Conservation (phyloP, 2,888 invertebrate genomes). For the Chymomyza fuscimana region DNA sequence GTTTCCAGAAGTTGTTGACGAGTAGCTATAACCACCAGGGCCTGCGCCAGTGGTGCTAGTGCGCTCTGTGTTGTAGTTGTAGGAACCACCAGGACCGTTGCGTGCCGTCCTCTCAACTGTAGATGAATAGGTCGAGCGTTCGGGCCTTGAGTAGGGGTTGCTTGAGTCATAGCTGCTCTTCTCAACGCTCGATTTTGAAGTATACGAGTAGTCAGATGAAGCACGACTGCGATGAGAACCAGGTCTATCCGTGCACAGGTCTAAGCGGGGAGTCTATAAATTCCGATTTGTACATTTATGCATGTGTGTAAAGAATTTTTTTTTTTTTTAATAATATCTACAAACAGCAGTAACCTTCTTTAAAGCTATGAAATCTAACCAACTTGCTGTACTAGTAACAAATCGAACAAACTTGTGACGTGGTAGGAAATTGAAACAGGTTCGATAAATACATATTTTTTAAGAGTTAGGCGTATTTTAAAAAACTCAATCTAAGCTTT, state of each 20-base stretch:
- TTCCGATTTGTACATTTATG: slow-evolving; percentile 68
- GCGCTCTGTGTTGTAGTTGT: slow-evolving; percentile 88
- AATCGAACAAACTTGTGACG: slow-evolving; percentile 27
- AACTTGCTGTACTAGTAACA: slow-evolving; percentile 51
- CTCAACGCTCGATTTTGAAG: slow-evolving; percentile 85
- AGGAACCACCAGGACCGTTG: slow-evolving; percentile 86
- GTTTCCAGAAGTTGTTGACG: slow-evolving; percentile 88
- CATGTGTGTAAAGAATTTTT: slow-evolving; percentile 35
- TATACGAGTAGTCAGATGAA: slow-evolving; percentile 92
- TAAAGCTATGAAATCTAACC: slow-evolving; percentile 35
- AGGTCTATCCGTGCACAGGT: slow-evolving; percentile 89
- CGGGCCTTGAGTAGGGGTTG: slow-evolving; percentile 83
- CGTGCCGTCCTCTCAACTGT: slow-evolving; percentile 86
- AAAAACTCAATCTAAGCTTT: slow-evolving; percentile 11
- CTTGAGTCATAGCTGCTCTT: slow-evolving; percentile 81
- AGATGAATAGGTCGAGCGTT: slow-evolving; percentile 84
- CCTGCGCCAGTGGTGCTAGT: slow-evolving; percentile 86
- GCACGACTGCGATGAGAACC: slow-evolving; percentile 84
- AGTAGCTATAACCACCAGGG: slow-evolving; percentile 92
- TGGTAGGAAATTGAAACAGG: slow-evolving; percentile 79
- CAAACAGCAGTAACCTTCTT: slow-evolving; percentile 47
- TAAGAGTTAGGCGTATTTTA: not conserved
- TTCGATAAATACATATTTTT: slow-evolving; percentile 65
- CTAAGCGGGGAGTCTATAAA: slow-evolving; percentile 93
- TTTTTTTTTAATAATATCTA: slow-evolving; percentile 46